Percentiles rank a stretch among this genome's conserved stretches.
Evolutionary conservation across 2,797 vertebrate genomes (phyloP).

Genomic region (Labroides dimidiatus): DNA sequence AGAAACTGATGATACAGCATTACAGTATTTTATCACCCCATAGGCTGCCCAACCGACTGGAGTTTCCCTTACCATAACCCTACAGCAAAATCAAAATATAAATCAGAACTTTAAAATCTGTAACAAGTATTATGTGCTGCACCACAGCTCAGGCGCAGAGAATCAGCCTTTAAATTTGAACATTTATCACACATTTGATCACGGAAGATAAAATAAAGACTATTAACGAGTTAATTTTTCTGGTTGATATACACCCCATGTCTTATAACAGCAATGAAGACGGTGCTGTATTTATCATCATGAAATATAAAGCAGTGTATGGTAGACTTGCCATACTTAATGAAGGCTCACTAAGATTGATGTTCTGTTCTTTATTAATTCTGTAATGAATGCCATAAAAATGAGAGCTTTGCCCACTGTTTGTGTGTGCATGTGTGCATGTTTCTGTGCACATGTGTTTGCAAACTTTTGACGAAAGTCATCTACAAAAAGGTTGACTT

Average conservation of each 20-base stretch:
- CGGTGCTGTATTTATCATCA: constrained; percentile 54
- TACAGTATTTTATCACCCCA: no score
- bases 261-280: constrained; percentile 47
- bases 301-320: constrained; percentile 55
- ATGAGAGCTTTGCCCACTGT: constrained; percentile 22
- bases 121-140: neutral
- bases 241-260: constrained; percentile 47
- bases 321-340: constrained; percentile 45
- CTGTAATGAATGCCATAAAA: constrained; percentile 3
- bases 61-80: neutral
- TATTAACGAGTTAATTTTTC: constrained; percentile 44
- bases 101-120: neutral
- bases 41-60: neutral
- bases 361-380: constrained; percentile 28
- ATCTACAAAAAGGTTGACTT: constrained; percentile 11
- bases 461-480: constrained; percentile 34
- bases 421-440: neutral
- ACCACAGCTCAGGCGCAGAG: constrained; percentile 15
- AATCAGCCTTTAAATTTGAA: constrained; percentile 36
- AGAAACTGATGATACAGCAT: no score
- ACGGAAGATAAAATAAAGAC: constrained; percentile 47
- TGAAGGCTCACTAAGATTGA: constrained; percentile 56
- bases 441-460: neutral
- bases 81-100: neutral
- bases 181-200: constrained; percentile 45